Evolutionary conservation across 2,113 vertebrate species (phyloP), one percentile per base, ranked within the genome.

Genomic region (Halcyon senegalensis): DNA sequence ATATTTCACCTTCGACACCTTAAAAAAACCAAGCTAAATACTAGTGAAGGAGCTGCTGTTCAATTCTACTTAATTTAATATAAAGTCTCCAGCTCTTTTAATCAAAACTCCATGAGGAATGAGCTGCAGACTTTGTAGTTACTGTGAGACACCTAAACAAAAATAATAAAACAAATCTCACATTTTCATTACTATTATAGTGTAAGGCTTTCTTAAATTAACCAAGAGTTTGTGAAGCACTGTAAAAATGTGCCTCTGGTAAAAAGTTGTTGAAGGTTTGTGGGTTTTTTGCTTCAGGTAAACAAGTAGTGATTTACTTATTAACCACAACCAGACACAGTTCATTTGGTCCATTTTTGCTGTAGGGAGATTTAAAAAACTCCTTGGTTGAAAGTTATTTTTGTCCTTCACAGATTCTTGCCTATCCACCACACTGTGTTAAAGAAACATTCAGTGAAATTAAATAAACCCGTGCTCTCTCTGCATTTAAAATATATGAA

Each of bases 181-280:
- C 3, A 28, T 79, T 80, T 72, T 89, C 19, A 67, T 77, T 37
- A 50, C 13, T 82, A 50, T 63, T 73, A 79, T 64, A 30, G 2
- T 51, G 9, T 25, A 78, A 85, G 13, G 2, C 1, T 46, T 75
- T 63, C 9, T 66, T 70, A 87, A 81, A 55, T 86, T 89, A 80
- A 80, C 6, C 59, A 5, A 8, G 8, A 44, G 1, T 44, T 79
- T 86, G 24, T 73, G 39, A 64, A 75, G 7, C 5, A 23, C 4
- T 69, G 77, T 51, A 50, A 35, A 35, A 77, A 83, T n/a, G 0
- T 70, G 8, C 6, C 15, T 4, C 9, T 44, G 5, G 1, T 58
- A 20, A 85, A 59, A 63, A 18, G 1, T 37, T 46, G 1, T 44
- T 75, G 12, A 19, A 67, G 16, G 6, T 1, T 0, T 25, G 12